phyloP scores from a whole-genome alignment of 2,797 vertebrate genomes.

The Parotocinclus haroldoi region DNA sequence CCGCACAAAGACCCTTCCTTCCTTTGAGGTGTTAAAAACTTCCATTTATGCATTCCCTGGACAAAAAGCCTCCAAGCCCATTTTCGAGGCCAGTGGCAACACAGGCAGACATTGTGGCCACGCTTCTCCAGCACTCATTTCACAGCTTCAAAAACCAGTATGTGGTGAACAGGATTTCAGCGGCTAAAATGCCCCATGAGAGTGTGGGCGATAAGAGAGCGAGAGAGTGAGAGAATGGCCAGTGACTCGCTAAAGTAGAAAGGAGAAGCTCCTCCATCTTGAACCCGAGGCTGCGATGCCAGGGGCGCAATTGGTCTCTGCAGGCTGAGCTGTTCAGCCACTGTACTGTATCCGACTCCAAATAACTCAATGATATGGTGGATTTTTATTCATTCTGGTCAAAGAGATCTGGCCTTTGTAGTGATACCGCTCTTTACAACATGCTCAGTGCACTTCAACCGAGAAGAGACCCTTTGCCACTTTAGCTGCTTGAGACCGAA shows the following conservation, averaged over 20 bases:
- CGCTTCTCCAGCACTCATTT: slow-evolving; percentile 78
- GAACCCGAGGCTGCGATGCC: slow-evolving; percentile 11
- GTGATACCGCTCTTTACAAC: slow-evolving; percentile 46
- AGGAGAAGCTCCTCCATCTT: slow-evolving; percentile 3
- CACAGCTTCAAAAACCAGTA: slow-evolving; percentile 82
- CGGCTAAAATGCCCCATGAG: slow-evolving; percentile 78
- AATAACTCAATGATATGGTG: slow-evolving; percentile 70
- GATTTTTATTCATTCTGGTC: slow-evolving; percentile 46
- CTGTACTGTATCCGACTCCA: slow-evolving; percentile 55
- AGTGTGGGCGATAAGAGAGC: slow-evolving; percentile 76
- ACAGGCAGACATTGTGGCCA: slow-evolving; percentile 79
- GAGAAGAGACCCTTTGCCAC: slow-evolving; percentile 51
- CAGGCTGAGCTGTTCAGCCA: slow-evolving; percentile 58
- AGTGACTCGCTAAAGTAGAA: slow-evolving; percentile 71
- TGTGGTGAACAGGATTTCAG: slow-evolving; percentile 83
- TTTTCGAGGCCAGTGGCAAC: slow-evolving; percentile 74
- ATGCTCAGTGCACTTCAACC: slow-evolving; percentile 39
- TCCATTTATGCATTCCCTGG: slow-evolving; percentile 83
- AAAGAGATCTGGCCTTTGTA: slow-evolving; percentile 65
- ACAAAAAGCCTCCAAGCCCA: slow-evolving; percentile 73
- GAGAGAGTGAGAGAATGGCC: slow-evolving; percentile 48
- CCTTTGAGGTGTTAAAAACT: slow-evolving; percentile 85
- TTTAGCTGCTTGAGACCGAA: slow-evolving; percentile 11
- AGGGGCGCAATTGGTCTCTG: slow-evolving; percentile 26
- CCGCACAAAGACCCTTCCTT: slow-evolving; percentile 76